A percentile compares a stretch with the other conserved stretches of the same genome.
These are phyloP conservation scores for Puntigrus tetrazona DNA, from an alignment of 2,113 vertebrate genomes.

Conservation along the genomic window DNA sequence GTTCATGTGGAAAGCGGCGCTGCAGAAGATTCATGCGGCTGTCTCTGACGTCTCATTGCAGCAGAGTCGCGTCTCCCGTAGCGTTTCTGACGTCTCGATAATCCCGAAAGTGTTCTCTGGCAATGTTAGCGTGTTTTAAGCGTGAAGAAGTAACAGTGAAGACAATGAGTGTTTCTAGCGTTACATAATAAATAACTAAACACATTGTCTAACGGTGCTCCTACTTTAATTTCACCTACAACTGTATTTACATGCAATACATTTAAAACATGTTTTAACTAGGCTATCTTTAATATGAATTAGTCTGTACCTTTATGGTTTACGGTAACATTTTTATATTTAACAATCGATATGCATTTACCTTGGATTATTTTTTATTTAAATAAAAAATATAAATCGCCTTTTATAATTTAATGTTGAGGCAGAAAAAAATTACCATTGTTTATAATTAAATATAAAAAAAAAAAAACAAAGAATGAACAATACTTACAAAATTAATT, in stretches of 20 bases:
- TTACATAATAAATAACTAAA: neutral
- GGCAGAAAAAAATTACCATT: too few relatives aligned
- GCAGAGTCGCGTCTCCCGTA: neutral
- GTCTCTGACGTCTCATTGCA: neutral
- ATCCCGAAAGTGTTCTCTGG: too few relatives aligned
- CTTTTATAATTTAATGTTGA: neutral
- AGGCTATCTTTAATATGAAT: too few relatives aligned
- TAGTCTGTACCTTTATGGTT: neutral
- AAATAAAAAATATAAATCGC: neutral
- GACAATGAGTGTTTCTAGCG: neutral
- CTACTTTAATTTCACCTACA: too few relatives aligned
- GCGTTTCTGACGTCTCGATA: too few relatives aligned
- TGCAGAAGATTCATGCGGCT: slow-evolving; percentile 2
- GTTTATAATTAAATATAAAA: too few relatives aligned
- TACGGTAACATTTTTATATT: neutral
- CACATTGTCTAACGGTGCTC: neutral
- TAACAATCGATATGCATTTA: neutral
- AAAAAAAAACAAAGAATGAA: too few relatives aligned
- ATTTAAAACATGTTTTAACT: too few relatives aligned
- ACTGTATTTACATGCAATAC: neutral
- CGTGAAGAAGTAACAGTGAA: neutral
- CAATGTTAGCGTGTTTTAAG: neutral
- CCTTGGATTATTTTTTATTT: too few relatives aligned
- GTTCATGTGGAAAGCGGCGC: neutral
- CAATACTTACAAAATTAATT: too few relatives aligned